Conservation (phyloP, 1,140 invertebrate genomes). For the Drosophila bipectinata region DNA sequence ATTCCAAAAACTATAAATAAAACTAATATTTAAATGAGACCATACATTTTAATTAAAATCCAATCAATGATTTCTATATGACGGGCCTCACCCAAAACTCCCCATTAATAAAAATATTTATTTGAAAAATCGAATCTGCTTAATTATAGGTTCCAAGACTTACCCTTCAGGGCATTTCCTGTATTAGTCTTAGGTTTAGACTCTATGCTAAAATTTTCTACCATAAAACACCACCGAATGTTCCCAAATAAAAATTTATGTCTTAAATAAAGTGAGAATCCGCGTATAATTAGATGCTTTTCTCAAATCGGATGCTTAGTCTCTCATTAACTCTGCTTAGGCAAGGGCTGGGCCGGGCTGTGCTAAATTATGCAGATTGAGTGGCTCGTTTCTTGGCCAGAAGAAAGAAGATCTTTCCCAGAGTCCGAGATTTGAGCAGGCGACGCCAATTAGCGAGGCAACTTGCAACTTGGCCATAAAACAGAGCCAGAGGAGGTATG, state of each 20-base stretch:
- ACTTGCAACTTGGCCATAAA: conserved; percentile 55
- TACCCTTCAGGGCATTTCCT: conserved; percentile 7
- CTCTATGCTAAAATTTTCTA: conserved; percentile 3
- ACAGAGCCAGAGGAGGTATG: conserved; percentile 19
- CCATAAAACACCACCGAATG: conserved; percentile 22
- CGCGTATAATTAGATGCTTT: conserved; percentile 40
- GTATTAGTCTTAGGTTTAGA: background rate
- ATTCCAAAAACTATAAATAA: too few relatives aligned
- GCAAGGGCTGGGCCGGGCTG: conserved; percentile 20
- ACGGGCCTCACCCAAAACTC: conserved; percentile 5
- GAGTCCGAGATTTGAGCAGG: conserved; percentile 26
- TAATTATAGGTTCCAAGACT: conserved; percentile 10
- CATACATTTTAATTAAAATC: background rate
- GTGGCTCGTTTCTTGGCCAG: conserved; percentile 2
- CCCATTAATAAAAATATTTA: conserved; percentile 1
- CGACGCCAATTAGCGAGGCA: conserved; percentile 66
- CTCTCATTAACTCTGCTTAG: conserved; percentile 37
- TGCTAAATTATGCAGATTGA: conserved; percentile 65
- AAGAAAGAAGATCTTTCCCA: conserved; percentile 59
- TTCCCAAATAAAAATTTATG: conserved; percentile 19
- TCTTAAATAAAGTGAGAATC: conserved; percentile 11
- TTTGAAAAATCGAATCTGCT: conserved; percentile 7
- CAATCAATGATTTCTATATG: background rate
- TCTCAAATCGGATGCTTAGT: conserved; percentile 41
- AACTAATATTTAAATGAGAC: too few relatives aligned